Evolutionary conservation across 1,140 invertebrate genomes (phyloP).

Genomic region (Sitobion miscanthi): DNA sequence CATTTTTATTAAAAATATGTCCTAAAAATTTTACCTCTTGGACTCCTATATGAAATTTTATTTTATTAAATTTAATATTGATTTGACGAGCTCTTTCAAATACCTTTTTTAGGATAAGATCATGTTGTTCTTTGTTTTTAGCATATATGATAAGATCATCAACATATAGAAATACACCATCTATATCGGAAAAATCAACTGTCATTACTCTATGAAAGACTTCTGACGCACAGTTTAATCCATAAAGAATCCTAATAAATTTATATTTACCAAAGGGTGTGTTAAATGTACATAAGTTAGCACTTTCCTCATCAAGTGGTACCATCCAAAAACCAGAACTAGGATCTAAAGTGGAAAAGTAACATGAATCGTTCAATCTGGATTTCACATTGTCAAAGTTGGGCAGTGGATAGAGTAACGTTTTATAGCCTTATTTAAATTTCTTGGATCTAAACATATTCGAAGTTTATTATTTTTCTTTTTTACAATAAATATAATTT

Average conservation of each 20-base stretch:
- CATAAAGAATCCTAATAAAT: constrained; percentile 61
- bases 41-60: too few relatives aligned
- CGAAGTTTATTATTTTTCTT: too few relatives aligned
- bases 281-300: constrained; percentile 62
- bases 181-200: constrained; percentile 61
- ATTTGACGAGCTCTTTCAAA: too few relatives aligned
- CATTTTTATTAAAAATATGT: constrained; percentile 61
- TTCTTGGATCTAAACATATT: constrained; percentile 63
- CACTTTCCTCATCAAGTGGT: constrained; percentile 61
- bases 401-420: constrained; percentile 63
- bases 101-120: constrained; percentile 22
- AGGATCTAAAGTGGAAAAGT: constrained; percentile 63
- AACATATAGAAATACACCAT: constrained; percentile 61
- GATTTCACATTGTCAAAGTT: constrained; percentile 63
- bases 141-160: constrained; percentile 63
- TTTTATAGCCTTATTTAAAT: constrained; percentile 65
- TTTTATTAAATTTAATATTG: too few relatives aligned
- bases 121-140: constrained; percentile 58
- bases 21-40: too few relatives aligned
- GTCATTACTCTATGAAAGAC: constrained; percentile 62
- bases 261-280: constrained; percentile 62
- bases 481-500: constrained; percentile 63
- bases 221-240: constrained; percentile 63
- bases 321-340: constrained; percentile 64
- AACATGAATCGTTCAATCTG: constrained; percentile 59